Percentiles rank a stretch among this genome's conserved stretches.
phyloP scores from a whole-genome alignment of 2,888 invertebrate species.

The Drosophila cracens region DNA sequence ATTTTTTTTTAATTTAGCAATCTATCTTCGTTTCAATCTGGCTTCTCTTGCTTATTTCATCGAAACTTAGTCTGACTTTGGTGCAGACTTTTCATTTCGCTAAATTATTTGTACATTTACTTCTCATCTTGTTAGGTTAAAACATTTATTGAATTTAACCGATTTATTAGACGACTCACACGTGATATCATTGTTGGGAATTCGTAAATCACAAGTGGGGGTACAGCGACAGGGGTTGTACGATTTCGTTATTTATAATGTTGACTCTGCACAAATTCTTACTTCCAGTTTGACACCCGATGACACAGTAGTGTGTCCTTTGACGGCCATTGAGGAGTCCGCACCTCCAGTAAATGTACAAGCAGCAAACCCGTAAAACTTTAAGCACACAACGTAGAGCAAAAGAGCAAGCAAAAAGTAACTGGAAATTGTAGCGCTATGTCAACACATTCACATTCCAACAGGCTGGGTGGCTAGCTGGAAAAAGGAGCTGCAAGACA shows the following conservation, averaged over 20 bases:
- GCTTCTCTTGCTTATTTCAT: not conserved
- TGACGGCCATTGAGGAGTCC: constrained; percentile 33
- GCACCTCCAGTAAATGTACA: constrained; percentile 41
- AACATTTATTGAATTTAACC: not conserved
- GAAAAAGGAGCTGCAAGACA: constrained; percentile 16
- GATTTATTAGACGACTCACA: not conserved
- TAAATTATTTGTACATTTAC: not conserved
- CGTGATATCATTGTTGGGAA: not conserved
- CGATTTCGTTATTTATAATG: constrained; percentile 53
- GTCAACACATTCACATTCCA: constrained; percentile 67
- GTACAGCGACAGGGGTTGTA: not conserved
- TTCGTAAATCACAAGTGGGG: not conserved
- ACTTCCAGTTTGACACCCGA: constrained; percentile 62
- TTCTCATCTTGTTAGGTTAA: not conserved
- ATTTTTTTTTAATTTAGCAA: not conserved
- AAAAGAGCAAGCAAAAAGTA: constrained; percentile 60
- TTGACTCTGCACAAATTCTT: constrained; percentile 59
- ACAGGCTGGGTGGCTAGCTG: constrained; percentile 22
- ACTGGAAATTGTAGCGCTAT: constrained; percentile 74
- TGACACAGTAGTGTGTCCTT: constrained; percentile 50
- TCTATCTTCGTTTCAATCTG: not conserved
- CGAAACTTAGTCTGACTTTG: not conserved
- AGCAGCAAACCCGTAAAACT: constrained; percentile 42
- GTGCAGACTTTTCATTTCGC: not conserved
- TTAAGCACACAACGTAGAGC: constrained; percentile 37